Percentiles rank a stretch among this genome's conserved stretches.
These are phyloP conservation scores for Eucidaris tribuloides DNA, from an alignment of 35 echinoderm and acorn worm species.

Conservation along the genomic window DNA sequence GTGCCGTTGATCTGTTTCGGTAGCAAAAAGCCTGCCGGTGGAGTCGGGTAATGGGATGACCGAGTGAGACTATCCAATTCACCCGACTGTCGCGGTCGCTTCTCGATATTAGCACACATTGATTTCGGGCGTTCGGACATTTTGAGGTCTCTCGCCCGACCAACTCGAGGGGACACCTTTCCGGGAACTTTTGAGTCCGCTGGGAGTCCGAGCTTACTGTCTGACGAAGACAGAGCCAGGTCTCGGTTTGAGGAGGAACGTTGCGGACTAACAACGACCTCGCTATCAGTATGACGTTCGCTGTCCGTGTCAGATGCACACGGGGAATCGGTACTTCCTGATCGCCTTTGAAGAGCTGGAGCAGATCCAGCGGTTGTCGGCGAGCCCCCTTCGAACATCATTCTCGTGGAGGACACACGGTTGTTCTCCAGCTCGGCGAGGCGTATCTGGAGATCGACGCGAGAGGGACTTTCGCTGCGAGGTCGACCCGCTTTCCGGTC, in stretches of 20 bases:
- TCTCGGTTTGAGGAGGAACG: background rate
- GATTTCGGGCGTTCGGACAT: background rate
- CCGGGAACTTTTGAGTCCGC: background rate
- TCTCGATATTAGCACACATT: constrained; percentile 26
- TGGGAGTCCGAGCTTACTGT: background rate
- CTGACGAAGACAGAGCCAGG: background rate
- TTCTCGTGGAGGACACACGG: constrained; percentile 64
- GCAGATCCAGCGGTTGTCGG: constrained; percentile 15
- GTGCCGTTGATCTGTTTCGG: constrained; percentile 73
- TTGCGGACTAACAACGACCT: constrained; percentile 29
- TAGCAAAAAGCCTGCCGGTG: constrained; percentile 77
- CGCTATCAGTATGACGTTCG: constrained; percentile 63
- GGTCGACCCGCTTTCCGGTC: constrained; percentile 63
- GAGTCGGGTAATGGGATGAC: constrained; percentile 38
- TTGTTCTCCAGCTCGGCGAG: constrained; percentile 62
- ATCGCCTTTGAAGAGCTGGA: constrained; percentile 13
- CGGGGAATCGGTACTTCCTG: constrained; percentile 26
- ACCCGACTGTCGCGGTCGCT: background rate
- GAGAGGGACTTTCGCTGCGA: constrained; percentile 13
- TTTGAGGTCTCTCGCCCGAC: background rate
- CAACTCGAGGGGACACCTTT: background rate
- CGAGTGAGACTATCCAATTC: background rate
- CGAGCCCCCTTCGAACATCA: constrained; percentile 59
- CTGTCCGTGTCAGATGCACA: constrained; percentile 62
- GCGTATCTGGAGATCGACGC: constrained; percentile 47